These are phyloP conservation scores for Phyllotreta cruciferae DNA, from an alignment of 2,888 invertebrate genomes.

Conservation along the genomic window DNA sequence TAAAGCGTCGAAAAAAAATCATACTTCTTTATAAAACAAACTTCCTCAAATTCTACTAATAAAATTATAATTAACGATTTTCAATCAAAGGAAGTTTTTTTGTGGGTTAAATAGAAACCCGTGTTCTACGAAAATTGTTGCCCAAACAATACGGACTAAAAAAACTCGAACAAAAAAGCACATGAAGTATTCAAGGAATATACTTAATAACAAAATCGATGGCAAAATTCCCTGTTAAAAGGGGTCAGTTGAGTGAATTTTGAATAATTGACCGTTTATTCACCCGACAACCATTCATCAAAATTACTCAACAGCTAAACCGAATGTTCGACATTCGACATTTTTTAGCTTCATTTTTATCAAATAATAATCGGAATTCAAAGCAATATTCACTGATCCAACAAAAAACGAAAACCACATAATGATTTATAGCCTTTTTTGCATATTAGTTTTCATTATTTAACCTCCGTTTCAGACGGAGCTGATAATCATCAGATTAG, in stretches of 20 bases:
- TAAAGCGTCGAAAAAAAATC: too few relatives aligned
- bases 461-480: too few relatives aligned
- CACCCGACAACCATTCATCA: slow-evolving; percentile 3
- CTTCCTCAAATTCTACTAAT: too few relatives aligned
- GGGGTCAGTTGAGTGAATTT: slow-evolving; percentile 12
- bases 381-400: slow-evolving; percentile 1
- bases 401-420: background rate
- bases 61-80: too few relatives aligned
- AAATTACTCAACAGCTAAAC: slow-evolving; percentile 8
- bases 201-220: slow-evolving; percentile 10
- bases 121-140: background rate
- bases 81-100: too few relatives aligned
- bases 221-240: slow-evolving; percentile 1
- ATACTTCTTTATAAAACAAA: too few relatives aligned
- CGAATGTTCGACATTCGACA: slow-evolving; percentile 5
- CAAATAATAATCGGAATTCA: background rate
- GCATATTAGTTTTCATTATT: background rate
- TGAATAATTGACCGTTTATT: slow-evolving; percentile 13
- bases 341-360: slow-evolving; percentile 2
- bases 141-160: background rate
- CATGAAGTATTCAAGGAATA: background rate
- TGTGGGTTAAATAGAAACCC: too few relatives aligned
- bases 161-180: background rate
- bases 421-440: slow-evolving; percentile 1
- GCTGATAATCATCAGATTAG: too few relatives aligned